Evolutionary conservation across 2,888 invertebrate genomes (phyloP).

Genomic region (Electrophaes corylata): DNA sequence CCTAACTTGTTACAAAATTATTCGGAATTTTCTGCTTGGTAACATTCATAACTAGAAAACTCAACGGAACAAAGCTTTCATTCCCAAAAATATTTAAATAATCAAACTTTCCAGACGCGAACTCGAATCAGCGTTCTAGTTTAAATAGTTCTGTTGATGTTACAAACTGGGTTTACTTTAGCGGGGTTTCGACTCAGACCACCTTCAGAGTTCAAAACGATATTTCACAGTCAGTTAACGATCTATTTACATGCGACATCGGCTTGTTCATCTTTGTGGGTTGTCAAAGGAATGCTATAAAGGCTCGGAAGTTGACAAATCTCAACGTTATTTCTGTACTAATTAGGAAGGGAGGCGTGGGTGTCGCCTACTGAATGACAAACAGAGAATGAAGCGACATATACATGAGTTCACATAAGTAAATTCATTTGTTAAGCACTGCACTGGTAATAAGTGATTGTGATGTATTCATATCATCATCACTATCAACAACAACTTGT

Average conservation of each 20-base stretch:
- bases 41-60: slow-evolving; percentile 3
- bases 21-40: slow-evolving; percentile 8
- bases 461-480: too few species aligned
- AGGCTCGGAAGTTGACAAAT: slow-evolving; percentile 83
- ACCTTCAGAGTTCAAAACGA: slow-evolving; percentile 65
- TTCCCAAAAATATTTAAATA: slow-evolving; percentile 19
- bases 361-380: slow-evolving; percentile 60
- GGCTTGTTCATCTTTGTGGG: slow-evolving; percentile 51
- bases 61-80: not conserved
- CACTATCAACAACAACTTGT: too few species aligned
- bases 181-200: slow-evolving; percentile 48
- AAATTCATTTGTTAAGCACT: slow-evolving; percentile 59
- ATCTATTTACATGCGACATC: slow-evolving; percentile 70
- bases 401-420: slow-evolving; percentile 53
- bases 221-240: slow-evolving; percentile 75
- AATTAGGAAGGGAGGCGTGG: slow-evolving; percentile 76
- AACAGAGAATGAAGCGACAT: slow-evolving; percentile 49
- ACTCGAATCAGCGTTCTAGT: slow-evolving; percentile 42
- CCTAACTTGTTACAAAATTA: slow-evolving; percentile 9
- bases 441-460: too few species aligned
- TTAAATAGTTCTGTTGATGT: slow-evolving; percentile 40
- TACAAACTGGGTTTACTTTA: slow-evolving; percentile 22
- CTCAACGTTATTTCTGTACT: slow-evolving; percentile 80
- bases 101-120: slow-evolving; percentile 47
- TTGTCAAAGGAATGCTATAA: slow-evolving; percentile 75